Percentiles rank a stretch among this genome's conserved stretches.
Conservation (phyloP, 2,113 vertebrate species). For the Nettapus auritus region DNA sequence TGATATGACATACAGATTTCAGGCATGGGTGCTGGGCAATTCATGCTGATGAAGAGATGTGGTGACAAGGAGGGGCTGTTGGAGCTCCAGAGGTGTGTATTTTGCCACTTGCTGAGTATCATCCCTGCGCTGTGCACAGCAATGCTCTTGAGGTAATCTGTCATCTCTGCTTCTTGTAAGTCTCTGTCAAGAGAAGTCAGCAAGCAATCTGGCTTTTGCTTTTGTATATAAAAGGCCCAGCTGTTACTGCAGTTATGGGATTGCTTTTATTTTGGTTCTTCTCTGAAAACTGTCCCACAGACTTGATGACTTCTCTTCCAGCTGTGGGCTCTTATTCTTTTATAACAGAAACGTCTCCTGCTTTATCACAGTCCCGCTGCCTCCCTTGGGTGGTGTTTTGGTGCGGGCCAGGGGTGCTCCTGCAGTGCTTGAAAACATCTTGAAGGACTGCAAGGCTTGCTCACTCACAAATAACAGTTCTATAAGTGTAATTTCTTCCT, state of each 20-base stretch:
- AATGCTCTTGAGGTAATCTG: background rate
- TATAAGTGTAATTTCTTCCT: background rate
- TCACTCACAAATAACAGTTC: background rate
- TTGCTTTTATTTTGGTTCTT: background rate
- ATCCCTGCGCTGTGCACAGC: background rate
- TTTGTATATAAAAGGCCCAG: background rate
- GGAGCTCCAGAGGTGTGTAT: background rate
- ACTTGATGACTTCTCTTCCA: background rate
- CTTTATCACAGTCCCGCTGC: background rate
- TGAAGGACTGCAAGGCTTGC: background rate
- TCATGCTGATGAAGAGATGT: background rate
- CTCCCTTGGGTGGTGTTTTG: background rate
- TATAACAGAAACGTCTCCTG: background rate
- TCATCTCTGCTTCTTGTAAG: background rate
- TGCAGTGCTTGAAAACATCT: background rate
- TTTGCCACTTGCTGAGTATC: background rate
- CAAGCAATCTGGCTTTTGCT: background rate
- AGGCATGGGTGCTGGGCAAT: background rate
- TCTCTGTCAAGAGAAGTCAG: background rate
- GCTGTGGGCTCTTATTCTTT: background rate
- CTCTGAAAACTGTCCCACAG: background rate
- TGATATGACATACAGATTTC: background rate
- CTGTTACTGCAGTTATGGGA: background rate
- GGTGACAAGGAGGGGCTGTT: background rate
- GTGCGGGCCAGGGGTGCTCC: background rate